Evolutionary conservation across 2,113 vertebrate genomes (phyloP), one percentile per base, ranked within the genome.

Genomic region (Actenoides hombroni): DNA sequence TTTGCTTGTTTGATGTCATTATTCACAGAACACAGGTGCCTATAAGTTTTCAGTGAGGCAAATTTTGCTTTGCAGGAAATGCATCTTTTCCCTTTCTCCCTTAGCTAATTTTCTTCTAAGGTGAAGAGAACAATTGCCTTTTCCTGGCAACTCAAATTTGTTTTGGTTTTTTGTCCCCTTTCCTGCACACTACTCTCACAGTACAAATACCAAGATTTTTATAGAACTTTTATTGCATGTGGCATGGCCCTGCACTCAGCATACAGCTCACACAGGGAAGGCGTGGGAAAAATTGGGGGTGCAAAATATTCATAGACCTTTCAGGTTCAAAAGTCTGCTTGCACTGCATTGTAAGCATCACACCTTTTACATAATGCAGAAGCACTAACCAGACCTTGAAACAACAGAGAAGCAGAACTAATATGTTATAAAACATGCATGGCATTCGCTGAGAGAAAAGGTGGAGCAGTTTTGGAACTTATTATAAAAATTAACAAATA

Each of bases 361-460:
- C 14, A 31, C 20, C 6, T 60, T 82, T 89, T 12, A n/a, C 92
- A 65, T 0, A 7, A 80, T 14, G 25, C 33, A 71, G 42, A 85
- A 94, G 35, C 57, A 23, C 23, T 33, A 35, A 19, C 61, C 48
- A 80, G 35, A 42, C 17, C 57, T 51, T 85, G 53, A 51, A 46
- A 64, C 6, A 57, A 48, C 28, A 54, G 42, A 49, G 17, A 44
- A 14, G 23, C 33, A 80, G 39, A 60, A 61, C 53, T 44, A 67
- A 68, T 8, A 26, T 2, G 4, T 42, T 49, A 31, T 39, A 26
- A 42, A 92, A 61, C 14, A 16, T 10, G 4, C 23, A 28, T 4
- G 31, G 40, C 12, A 40, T 59, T 37, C 2, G 0, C 2, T 11
- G 1, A 16, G 3, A 2, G 13, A 19, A 76, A 68, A 69, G 25